phyloP scores from a whole-genome alignment of 2,797 vertebrate genomes.

The Taenioides sp. region DNA sequence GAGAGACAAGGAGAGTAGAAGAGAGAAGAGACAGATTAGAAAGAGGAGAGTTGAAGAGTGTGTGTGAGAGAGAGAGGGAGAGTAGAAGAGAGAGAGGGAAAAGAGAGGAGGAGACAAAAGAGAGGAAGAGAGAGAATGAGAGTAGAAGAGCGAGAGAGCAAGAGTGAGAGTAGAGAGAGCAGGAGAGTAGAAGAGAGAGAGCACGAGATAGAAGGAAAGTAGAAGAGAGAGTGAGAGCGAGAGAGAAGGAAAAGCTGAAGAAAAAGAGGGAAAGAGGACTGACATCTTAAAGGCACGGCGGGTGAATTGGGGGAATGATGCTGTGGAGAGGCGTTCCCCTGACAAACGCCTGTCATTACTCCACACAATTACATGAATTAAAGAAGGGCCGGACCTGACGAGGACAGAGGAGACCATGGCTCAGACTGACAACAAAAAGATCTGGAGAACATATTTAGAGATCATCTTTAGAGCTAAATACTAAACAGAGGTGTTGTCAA shows the following conservation, averaged over 20 bases:
- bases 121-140: too few species aligned
- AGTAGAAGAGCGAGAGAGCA: too few species aligned
- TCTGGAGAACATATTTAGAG: constrained; percentile 9
- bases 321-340: constrained; percentile 26
- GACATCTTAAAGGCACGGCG: constrained; percentile 18
- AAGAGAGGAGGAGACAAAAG: too few species aligned
- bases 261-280: background rate
- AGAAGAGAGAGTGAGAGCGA: background rate
- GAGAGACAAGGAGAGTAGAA: too few species aligned
- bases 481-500: background rate
- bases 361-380: constrained; percentile 34
- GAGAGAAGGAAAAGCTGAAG: background rate
- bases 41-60: too few species aligned
- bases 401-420: constrained; percentile 27
- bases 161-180: too few species aligned
- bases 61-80: too few species aligned
- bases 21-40: too few species aligned
- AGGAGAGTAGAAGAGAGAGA: too few species aligned
- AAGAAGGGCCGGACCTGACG: constrained; percentile 27
- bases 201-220: background rate
- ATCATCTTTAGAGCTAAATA: background rate
- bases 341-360: constrained; percentile 33
- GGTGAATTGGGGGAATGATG: constrained; percentile 6
- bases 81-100: too few species aligned
- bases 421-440: too few species aligned